Conservation (phyloP, 1,140 invertebrate genomes). For the Nephila pilipes region DNA sequence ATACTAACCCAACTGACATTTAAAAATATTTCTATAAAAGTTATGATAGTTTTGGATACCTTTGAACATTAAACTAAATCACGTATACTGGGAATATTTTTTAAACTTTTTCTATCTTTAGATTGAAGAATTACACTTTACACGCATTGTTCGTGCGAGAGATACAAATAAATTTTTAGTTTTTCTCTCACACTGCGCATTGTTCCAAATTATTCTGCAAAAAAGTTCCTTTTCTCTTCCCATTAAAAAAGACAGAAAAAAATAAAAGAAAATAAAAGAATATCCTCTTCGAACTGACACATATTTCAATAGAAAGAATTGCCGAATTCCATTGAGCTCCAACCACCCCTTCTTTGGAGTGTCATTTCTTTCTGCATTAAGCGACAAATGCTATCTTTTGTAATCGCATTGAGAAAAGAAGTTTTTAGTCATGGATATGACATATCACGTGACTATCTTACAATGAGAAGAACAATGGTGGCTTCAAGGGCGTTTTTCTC, state of each 20-base stretch:
- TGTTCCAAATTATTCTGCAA: neutral
- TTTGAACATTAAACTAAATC: neutral
- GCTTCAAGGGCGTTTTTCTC: slow-evolving; percentile 16
- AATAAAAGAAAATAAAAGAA: neutral
- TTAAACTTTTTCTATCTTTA: neutral
- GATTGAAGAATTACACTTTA: neutral
- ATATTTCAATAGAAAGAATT: slow-evolving; percentile 5
- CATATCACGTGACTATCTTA: slow-evolving; percentile 14
- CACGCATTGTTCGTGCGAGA: neutral
- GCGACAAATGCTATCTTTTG: slow-evolving; percentile 22
- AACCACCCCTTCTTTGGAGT: neutral
- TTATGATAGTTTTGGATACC: neutral
- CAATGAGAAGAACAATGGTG: neutral
- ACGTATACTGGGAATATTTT: neutral
- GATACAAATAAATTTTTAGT: neutral
- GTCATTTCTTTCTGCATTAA: slow-evolving; percentile 4
- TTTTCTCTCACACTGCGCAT: neutral
- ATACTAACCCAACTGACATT: too few species aligned
- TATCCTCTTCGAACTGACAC: neutral
- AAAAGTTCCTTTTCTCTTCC: neutral
- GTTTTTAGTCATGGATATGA: slow-evolving; percentile 31
- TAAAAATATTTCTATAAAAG: neutral
- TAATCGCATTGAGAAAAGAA: slow-evolving; percentile 27
- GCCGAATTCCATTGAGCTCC: neutral
- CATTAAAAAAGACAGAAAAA: neutral